A percentile compares a stretch with the other conserved stretches of the same genome.
Evolutionary conservation across 2,113 vertebrate genomes (phyloP).

Genomic region (Toxostoma redivivum): DNA sequence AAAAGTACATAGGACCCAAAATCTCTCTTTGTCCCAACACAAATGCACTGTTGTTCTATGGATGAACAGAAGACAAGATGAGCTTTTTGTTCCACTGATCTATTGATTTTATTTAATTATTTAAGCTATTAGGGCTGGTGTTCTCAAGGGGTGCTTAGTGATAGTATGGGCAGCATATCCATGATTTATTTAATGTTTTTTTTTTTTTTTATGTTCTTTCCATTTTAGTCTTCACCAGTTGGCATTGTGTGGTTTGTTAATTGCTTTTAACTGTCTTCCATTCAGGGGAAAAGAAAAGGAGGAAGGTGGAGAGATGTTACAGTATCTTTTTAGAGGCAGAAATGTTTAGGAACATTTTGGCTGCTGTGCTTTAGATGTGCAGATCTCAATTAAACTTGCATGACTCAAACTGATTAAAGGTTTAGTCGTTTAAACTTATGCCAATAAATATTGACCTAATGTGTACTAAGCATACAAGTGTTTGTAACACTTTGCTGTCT

Average conservation of each 20-base stretch:
- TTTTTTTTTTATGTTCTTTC: not conserved
- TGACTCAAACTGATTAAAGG: not conserved
- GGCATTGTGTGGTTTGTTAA: not conserved
- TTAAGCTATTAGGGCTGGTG: not conserved
- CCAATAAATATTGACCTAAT: not conserved
- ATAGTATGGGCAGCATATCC: not conserved
- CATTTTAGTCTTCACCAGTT: not conserved
- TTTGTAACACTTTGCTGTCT: not conserved
- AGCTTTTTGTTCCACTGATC: not conserved
- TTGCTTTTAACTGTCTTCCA: not conserved
- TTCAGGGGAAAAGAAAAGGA: not conserved
- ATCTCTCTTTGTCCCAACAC: not conserved
- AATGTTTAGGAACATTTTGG: not conserved
- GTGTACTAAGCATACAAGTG: not conserved
- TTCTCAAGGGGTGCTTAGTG: not conserved
- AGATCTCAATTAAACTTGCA: not conserved
- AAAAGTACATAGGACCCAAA: not conserved
- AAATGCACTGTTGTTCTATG: not conserved
- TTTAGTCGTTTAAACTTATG: not conserved
- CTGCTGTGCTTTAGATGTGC: not conserved
- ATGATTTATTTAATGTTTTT: not conserved
- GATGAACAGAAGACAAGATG: not conserved
- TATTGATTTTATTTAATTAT: not conserved
- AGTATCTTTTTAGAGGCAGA: not conserved
- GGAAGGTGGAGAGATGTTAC: not conserved